Base-by-base conservation (phyloP, 2,797 vertebrate species). In the Xenentodon cancila region DNA sequence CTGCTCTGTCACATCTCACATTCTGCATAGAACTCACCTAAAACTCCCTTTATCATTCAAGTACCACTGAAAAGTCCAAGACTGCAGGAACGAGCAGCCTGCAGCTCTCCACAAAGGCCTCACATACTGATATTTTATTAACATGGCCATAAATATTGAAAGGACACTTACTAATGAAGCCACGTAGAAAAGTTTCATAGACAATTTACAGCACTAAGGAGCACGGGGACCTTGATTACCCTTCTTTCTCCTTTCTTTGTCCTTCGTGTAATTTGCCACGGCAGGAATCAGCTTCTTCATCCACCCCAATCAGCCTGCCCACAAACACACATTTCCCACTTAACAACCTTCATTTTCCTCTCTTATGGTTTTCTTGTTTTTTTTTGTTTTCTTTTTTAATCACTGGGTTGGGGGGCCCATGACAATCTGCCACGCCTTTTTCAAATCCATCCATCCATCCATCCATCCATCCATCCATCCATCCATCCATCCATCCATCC, bases 71-170 rank as follows among this genome's bases (percentile, higher is more conserved):
- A 53, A 73, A 81, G 56, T n/a, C n/a, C 0, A 64, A 60, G 73
- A 78, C 70, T 80, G 79, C 80, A 64, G 75, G 25, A 25, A 25
- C 25, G 5, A 12, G 34, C 74, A 53, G 49, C 72, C 53, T 58
- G 57, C 71, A 64, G 66, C 79, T 75, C 79, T 68, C 51, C 82
- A 73, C 80, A 70, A 84, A 85, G 67, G 59, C 65, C 77, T 65
- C 64, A 53, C 49, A 57, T 87, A 81, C 91, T 86, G 86, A 91
- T 92, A 86, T 88, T 92, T 92, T 91, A 92, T 92, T 90, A 92
- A 91, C 81, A 57, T 51, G 27, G 79, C 66, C 79, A 91, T 89
- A 83, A 91, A 92, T 90, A 92, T 90, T 88, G 77, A 88, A 90
- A 81, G 61, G 86, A 89, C 89, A 79, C 80, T 85, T 83, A 85